A percentile compares a stretch with the other conserved stretches of the same genome.
Conservation (phyloP, 2,888 invertebrate species). For the Synanthedon myopaeformis region DNA sequence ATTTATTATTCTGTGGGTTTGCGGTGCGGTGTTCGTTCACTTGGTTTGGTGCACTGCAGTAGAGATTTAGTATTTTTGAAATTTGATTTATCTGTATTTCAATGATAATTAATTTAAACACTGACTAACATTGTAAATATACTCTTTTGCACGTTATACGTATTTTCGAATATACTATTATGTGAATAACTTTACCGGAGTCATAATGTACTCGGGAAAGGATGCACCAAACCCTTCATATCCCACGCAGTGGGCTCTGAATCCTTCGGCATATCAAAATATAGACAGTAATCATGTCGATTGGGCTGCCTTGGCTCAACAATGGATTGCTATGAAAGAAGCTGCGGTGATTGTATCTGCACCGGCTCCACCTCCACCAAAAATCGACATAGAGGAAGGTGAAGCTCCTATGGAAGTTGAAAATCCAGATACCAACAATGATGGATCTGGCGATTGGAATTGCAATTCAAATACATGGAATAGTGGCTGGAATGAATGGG, state of each 20-base stretch:
- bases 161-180: not conserved
- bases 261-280: constrained; percentile 85
- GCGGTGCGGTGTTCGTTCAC: too few species aligned
- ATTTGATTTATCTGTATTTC: too few species aligned
- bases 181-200: not conserved
- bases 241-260: constrained; percentile 83
- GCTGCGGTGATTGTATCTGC: constrained; percentile 71
- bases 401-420: constrained; percentile 92
- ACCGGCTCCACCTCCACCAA: constrained; percentile 70
- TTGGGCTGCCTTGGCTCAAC: constrained; percentile 96
- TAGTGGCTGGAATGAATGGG: constrained; percentile 59
- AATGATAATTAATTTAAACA: too few species aligned
- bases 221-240: constrained; percentile 74
- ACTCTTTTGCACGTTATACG: too few species aligned
- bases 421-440: constrained; percentile 71
- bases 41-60: too few species aligned
- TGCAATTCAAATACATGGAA: constrained; percentile 48
- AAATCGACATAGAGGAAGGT: constrained; percentile 75
- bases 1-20: too few species aligned
- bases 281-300: constrained; percentile 89
- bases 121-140: too few species aligned
- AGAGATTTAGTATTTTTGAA: too few species aligned
- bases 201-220: constrained; percentile 69
- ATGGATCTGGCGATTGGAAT: constrained; percentile 49
- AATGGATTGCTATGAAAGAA: constrained; percentile 98